Percentiles rank a stretch among this genome's conserved stretches.
phyloP scores from a whole-genome alignment of 2,113 vertebrate genomes.

The Rostratula benghalensis region DNA sequence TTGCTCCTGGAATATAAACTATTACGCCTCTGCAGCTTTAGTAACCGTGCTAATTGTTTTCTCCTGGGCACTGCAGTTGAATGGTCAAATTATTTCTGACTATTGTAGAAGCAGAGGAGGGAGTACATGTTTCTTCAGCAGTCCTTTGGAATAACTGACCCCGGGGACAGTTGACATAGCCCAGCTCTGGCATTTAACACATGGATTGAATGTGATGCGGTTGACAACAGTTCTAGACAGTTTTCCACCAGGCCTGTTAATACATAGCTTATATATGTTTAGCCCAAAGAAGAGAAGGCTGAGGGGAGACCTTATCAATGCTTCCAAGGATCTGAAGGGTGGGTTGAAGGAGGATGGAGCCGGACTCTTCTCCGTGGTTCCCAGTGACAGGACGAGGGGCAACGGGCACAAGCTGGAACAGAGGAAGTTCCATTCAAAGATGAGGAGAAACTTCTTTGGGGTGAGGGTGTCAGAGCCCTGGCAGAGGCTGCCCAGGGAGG shows the following conservation, averaged over 20 bases:
- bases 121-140: neutral
- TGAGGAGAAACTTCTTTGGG: too few relatives aligned
- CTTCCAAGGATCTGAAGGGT: too few relatives aligned
- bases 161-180: neutral
- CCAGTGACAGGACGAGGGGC: too few relatives aligned
- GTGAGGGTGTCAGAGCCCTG: too few relatives aligned
- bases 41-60: neutral
- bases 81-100: neutral
- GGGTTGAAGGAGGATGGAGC: too few relatives aligned
- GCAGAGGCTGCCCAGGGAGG: too few relatives aligned
- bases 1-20: neutral
- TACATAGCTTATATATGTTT: neutral
- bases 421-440: too few relatives aligned
- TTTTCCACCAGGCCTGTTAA: neutral
- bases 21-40: neutral
- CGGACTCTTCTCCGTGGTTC: too few relatives aligned
- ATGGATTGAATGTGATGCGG: neutral
- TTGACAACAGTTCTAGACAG: neutral
- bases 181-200: neutral
- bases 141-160: neutral
- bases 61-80: neutral
- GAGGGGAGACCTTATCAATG: too few relatives aligned
- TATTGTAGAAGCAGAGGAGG: neutral
- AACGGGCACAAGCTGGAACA: too few relatives aligned
- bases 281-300: too few relatives aligned